Evolutionary conservation across 2,797 vertebrate genomes (phyloP), one percentile per base, ranked within the genome.

Genomic region (Labroides dimidiatus): DNA sequence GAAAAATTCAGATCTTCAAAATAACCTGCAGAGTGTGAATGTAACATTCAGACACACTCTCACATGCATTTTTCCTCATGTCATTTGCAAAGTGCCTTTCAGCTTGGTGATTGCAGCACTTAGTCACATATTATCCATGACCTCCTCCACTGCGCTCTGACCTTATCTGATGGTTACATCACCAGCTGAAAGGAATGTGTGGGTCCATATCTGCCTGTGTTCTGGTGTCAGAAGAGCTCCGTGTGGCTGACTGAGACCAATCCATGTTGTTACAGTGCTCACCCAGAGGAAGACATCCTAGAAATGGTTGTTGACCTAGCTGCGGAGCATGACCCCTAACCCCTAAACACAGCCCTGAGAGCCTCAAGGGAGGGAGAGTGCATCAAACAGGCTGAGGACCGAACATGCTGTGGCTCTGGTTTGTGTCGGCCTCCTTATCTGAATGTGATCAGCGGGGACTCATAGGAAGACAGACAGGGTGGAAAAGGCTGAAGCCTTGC

Each of bases 71-170:
- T n/a, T 76, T 80, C 77, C 83, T 81, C 81, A 84, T 52, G 30
- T 87, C 74, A 84, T 85, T 82, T 71, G 79, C 55, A 72, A 85
- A 87, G 86, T 84, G 75, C 80, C 80, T 89, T 80, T 84, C 77
- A 73, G 84, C 77, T 69, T 84, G 77, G 67, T 69, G 75, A 81
- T 82, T 85, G 87, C 76, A 58, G 84, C 84, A 87, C 86, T 91
- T 91, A 88, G 88, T 91, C 88, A 91, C 86, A 85, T 87, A 88
- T 90, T 90, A 91, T 69, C 86, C 78, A 72, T 80, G 85, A 89
- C 78, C 85, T 79, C 71, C 72, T 84, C 64, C 11, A 15, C 80
- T 64, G 72, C 36, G 42, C 70, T 73, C 66, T 83, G 81, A 86
- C 85, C 80, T 89, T 90, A 89, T 92, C 84, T 81, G 80, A 75